A percentile compares a stretch with the other conserved stretches of the same genome.
phyloP scores from a whole-genome alignment of 2,797 vertebrate species.

The Lacerta bilineata region DNA sequence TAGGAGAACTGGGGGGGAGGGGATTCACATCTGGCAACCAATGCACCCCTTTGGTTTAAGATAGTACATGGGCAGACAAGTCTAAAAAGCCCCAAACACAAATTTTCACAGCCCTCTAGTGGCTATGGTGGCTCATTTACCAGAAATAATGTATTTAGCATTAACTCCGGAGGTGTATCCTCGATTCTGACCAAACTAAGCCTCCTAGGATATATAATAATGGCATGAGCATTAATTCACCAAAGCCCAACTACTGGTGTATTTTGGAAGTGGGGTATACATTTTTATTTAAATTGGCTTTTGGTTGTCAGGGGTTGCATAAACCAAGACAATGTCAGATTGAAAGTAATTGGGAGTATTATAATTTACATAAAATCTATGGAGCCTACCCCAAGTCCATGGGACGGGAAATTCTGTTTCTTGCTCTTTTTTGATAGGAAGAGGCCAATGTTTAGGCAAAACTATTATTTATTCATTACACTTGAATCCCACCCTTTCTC shows the following conservation, averaged over 20 bases:
- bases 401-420: background rate
- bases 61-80: no score
- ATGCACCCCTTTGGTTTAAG: no score
- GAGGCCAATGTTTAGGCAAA: background rate
- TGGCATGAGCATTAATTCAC: background rate
- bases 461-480: background rate
- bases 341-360: constrained; percentile 1
- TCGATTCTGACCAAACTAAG: no score
- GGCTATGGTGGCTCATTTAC: no score
- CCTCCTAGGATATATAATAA: background rate
- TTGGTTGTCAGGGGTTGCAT: background rate
- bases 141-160: no score
- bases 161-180: no score
- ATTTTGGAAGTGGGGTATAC: background rate
- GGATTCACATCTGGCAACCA: no score
- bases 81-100: no score
- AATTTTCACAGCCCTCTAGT: no score
- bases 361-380: background rate
- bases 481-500: background rate
- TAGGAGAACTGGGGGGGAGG: no score
- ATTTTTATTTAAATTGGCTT: background rate
- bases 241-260: background rate
- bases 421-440: background rate
- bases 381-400: background rate
- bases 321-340: background rate